Evolutionary conservation across 2,888 invertebrate species (phyloP), one percentile per base, ranked within the genome.

Genomic region (Hoplodrina ambigua): DNA sequence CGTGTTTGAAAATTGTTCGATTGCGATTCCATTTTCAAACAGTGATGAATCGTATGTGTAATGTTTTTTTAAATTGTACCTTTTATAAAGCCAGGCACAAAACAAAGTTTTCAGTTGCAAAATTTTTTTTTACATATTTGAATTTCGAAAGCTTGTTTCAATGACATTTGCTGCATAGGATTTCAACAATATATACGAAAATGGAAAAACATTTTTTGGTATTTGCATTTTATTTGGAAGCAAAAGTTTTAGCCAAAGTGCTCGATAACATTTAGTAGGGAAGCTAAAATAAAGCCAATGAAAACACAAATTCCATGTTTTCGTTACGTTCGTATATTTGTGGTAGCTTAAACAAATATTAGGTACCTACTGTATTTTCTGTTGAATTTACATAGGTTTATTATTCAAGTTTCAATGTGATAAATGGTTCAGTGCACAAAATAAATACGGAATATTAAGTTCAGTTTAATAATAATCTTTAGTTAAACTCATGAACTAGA

Each of bases 291-390:
- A 52, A 56, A 49, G 44, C 53, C 55, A 55, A 56, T 65, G 30
- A 50, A 56, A 61, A 68, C 33, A 1, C 6, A 8, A 56, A 56
- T 44, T 67, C 54, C 10, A 56, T 56, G 50, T 77, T 76, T 72
- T 72, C 20, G 0, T 59, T 56, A 4, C n/a, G 17, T 57, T 53
- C n/a, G 41, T 20, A 52, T 55, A 30, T 44, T 59, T 19, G 10
- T n/a, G 49, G 46, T 15, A 57, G 25, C 0, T 72, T 20, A 46
- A 46, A 46, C 17, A 30, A 53, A 58, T 54, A 49, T 15, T 15
- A 44, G 44, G 44, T 44, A 44, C 37, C 37, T 25, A 25, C 13
- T 30, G 25, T 49, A 33, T 50, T 60, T 75, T 75, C 25, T 20
- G 50, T 50, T 30, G 15, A 70, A 46, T 62, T 71, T 44, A 33